Evolutionary conservation across 2,888 invertebrate species (phyloP), one percentile per base, ranked within the genome.

Genomic region (Mamestra brassicae): DNA sequence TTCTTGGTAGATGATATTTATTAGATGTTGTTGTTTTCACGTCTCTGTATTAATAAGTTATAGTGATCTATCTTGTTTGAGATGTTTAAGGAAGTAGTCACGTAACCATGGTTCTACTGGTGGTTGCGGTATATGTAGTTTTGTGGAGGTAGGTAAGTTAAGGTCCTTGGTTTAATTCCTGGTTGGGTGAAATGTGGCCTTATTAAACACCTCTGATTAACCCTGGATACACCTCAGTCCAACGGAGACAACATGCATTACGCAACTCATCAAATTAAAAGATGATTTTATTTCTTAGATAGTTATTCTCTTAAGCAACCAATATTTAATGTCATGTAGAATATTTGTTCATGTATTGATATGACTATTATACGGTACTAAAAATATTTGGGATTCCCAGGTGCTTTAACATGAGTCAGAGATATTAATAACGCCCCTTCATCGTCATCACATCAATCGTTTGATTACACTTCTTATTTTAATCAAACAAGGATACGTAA

Each of bases 371-470:
- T 13, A 42, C 54, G 42, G 11, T n/a, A 13, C 13, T 45, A 17
- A 69, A 50, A 62, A 42, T 17, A 17, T 71, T 55, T 62, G 78
- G 55, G 15, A 62, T 71, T 78, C 17, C 78, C 78, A 78, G 11
- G 11, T 74, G 52, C 17, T 10, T 62, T 42, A 42, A 42, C 10
- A 57, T 79, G 79, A 72, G 38, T 79, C 79, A 79, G 26, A 71
- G n/a, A 52, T 79, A 78, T 54, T 72, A 78, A 74, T 74, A 80
- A 61, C 61, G n/a, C 17, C 45, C 13, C 11, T 50, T 61, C 72
- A 69, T 70, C 13, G 34, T 62, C 42, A 36, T 58, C 11, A 71
- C 58, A 63, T 63, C 45, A 63, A 58, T 52, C 45, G 2, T 45
- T 45, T 74, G 64, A 65, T 80, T 62, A 52, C 34, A 13, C 26